These are phyloP conservation scores for Macrochelys suwanniensis DNA, from an alignment of 2,797 vertebrate genomes.

Conservation along the genomic window DNA sequence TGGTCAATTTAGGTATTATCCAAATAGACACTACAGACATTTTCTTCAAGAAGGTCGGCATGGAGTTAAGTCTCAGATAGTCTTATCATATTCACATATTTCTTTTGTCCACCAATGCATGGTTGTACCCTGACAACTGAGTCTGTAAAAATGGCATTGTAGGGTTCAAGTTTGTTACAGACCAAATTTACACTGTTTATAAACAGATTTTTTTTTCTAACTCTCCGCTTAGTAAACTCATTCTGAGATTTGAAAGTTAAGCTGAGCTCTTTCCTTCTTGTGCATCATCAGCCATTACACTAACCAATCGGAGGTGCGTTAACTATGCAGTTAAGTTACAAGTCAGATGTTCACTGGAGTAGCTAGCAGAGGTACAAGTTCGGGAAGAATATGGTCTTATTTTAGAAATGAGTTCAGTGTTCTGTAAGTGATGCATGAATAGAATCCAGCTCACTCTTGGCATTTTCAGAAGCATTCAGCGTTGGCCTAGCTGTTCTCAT, in stretches of 20 bases:
- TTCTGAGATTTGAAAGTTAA: background rate
- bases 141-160: background rate
- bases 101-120: background rate
- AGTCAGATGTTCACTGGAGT: background rate
- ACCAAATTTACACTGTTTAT: background rate
- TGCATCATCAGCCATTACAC: background rate
- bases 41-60: background rate
- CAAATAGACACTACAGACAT: background rate
- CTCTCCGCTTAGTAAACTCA: background rate
- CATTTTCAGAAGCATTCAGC: background rate
- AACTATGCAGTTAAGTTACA: background rate
- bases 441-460: conserved; percentile 59
- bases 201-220: conserved; percentile 18
- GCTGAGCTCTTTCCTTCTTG: background rate
- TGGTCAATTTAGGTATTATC: background rate
- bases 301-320: background rate
- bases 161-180: background rate
- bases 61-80: background rate
- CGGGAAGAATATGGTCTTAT: conserved; percentile 10
- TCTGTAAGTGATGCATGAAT: background rate
- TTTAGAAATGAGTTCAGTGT: conserved; percentile 36
- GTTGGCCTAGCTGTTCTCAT: background rate
- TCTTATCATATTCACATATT: background rate
- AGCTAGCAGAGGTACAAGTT: background rate
- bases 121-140: background rate